Base-by-base conservation (phyloP, 1,140 invertebrate species). In the Stegodyphus mimosarum region DNA sequence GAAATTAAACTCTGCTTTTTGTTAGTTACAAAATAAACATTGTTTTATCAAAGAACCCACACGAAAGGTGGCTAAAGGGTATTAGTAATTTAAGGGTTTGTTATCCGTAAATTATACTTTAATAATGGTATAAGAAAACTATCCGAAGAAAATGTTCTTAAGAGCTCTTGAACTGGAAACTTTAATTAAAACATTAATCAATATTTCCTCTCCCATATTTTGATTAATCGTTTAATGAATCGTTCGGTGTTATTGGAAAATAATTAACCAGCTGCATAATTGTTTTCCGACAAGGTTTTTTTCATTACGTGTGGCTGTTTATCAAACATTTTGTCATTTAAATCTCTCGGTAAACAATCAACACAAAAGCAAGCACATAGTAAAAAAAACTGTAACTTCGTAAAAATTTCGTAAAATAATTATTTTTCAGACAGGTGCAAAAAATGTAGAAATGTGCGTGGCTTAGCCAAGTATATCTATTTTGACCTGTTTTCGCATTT, bases 141-240 rank as follows among this genome's bases (percentile, higher is more conserved):
- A 18, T 7, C 7, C 1, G 6, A 67, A 17, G 17, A 67, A 67
- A 67, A 67, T 17, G 10, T n/a, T 67, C 64, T 67, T n/a, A 18
- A 67, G 64, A 67, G 17, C 17, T 7, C 17, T 67, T 67, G 10
- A 67, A 67, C 15, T 67, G 64, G 66, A 66, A 52, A 72, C 48
- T 74, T 83, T 83, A 74, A 74, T 83, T 83, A 83, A 83, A 83
- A 74, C 17, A 66, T 74, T 74, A 64, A 83, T 83, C 80, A 74
- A 83, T 83, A 83, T 74, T 60, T 67, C 17, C 49, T 51, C 55
- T 17, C 51, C 50, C 4, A 52, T 74, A 18, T 9, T 67, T 64
- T 83, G 71, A 83, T 83, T 83, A 74, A 83, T 83, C 70, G 51
- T 74, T 74, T 55, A 66, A 67, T 83, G 67, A 74, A 67, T 74